Base-by-base conservation (phyloP, 2,888 invertebrate genomes). In the Panzeria rudis region DNA sequence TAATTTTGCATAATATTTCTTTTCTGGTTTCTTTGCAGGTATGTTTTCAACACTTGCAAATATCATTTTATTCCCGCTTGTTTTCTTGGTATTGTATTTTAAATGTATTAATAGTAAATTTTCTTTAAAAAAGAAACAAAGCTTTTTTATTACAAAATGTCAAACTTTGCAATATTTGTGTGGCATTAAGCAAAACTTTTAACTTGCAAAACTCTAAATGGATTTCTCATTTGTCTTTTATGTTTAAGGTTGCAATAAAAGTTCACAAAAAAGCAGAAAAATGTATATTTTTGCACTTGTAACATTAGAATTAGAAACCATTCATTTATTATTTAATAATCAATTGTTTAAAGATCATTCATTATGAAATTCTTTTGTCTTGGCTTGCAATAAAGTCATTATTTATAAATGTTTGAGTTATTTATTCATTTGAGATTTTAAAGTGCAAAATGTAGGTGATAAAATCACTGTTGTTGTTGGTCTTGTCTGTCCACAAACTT, bases 321-420 rank as follows among this genome's bases (percentile, higher is more conserved):
- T 77, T 29, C 47, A 85, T 82, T 76, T 50, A 69, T 75, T 81
- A 68, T 85, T 81, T 61, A 77, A 50, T 68, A 61, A 2, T 41
- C 9, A 56, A 62, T 20, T 56, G 47, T 64, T 41, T 75, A 79
- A 85, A 79, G 69, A 84, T 77, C 84, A 81, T 68, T 84, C 84
- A 77, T 77, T 84, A 77, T 62, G 50, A 79, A 82, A 82, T 85
- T 78, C 71, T 85, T 85, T 78, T 61, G 73, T 73, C 29, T 75
- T 54, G 23, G 23, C 4, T 25, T 80, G 72, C 79, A 72, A 81
- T 84, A 61, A 79, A 84, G 84, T 77, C 80, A 84, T 84, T 77
- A 81, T 81, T 41, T 80, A 47, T 44, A 73, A 73, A 68, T 47
- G 44, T 47, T 50, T 32, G 15, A 69, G 41, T 35, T 29, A 32